Evolutionary conservation across 2,888 invertebrate species (phyloP).

Genomic region (Lochmaea crataegi): DNA sequence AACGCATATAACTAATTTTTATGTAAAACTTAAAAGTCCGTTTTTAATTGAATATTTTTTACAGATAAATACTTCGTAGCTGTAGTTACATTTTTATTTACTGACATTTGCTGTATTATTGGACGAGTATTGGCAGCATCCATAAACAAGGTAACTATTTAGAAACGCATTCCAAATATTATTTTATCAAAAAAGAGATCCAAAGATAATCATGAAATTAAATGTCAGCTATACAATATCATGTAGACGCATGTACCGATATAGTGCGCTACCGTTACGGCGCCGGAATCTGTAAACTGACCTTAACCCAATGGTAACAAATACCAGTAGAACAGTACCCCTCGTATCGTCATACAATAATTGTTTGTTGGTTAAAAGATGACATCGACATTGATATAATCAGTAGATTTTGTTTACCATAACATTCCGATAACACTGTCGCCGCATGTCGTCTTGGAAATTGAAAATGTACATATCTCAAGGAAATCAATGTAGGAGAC

Average conservation of each 20-base stretch:
- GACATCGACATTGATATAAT: background rate
- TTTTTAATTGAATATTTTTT: conserved; percentile 18
- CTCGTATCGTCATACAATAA: too few relatives aligned
- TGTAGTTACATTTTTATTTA: conserved; percentile 45
- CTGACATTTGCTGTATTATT: conserved; percentile 43
- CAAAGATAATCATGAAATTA: background rate
- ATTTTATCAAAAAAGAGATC: too few relatives aligned
- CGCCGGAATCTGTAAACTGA: too few relatives aligned
- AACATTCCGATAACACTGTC: background rate
- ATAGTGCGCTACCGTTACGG: too few relatives aligned
- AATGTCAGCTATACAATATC: too few relatives aligned
- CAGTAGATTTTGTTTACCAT: background rate
- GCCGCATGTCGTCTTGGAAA: background rate
- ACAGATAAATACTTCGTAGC: conserved; percentile 48
- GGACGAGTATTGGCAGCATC: conserved; percentile 43
- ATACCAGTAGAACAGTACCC: too few relatives aligned
- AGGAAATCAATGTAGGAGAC: background rate
- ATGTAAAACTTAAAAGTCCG: too few relatives aligned
- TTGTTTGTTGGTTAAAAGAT: background rate
- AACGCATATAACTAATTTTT: background rate
- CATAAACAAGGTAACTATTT: conserved; percentile 36
- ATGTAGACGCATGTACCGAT: too few relatives aligned
- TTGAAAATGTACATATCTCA: background rate
- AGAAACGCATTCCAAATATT: too few relatives aligned
- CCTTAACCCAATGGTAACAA: too few relatives aligned